Evolutionary conservation across 2,888 invertebrate genomes (phyloP).

Genomic region (Teleogryllus oceanicus): DNA sequence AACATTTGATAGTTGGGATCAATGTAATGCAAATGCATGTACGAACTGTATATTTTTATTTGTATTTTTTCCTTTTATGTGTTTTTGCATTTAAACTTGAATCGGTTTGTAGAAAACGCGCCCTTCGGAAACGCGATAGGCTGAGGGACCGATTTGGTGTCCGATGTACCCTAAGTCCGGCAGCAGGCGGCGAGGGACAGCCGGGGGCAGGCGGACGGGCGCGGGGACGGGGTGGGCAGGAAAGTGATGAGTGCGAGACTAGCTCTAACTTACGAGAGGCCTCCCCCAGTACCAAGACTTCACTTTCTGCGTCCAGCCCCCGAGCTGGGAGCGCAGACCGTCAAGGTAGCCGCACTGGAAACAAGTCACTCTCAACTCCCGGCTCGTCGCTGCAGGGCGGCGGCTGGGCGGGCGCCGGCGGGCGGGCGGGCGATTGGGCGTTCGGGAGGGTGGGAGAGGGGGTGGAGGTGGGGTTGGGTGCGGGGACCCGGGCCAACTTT

Average conservation of each 20-base stretch:
- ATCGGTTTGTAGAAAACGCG: too few relatives aligned
- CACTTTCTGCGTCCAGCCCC: slow-evolving; percentile 94
- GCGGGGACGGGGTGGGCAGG: not conserved
- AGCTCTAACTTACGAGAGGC: slow-evolving; percentile 83
- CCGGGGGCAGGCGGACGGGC: not conserved
- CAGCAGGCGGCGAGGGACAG: not conserved
- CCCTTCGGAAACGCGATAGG: too few relatives aligned
- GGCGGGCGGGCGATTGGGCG: not conserved
- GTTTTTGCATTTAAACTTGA: too few relatives aligned
- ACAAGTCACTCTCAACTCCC: slow-evolving; percentile 35
- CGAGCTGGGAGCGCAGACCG: slow-evolving; percentile 90
- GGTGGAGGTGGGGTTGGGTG: not conserved
- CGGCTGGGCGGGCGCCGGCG: not conserved
- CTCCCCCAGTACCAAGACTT: slow-evolving; percentile 97
- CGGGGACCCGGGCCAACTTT: not conserved
- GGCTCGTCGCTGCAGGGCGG: not conserved
- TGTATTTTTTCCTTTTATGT: too few relatives aligned
- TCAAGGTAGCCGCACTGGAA: slow-evolving; percentile 89
- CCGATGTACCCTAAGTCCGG: not conserved
- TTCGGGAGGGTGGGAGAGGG: not conserved
- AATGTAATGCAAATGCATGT: too few relatives aligned
- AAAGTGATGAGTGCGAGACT: slow-evolving; percentile 29
- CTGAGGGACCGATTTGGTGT: too few relatives aligned
- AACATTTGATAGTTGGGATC: too few relatives aligned
- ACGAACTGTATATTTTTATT: too few relatives aligned